Percentiles rank a stretch among this genome's conserved stretches.
phyloP scores from a whole-genome alignment of 1,140 invertebrate genomes.

The Phymastichus coffea region DNA sequence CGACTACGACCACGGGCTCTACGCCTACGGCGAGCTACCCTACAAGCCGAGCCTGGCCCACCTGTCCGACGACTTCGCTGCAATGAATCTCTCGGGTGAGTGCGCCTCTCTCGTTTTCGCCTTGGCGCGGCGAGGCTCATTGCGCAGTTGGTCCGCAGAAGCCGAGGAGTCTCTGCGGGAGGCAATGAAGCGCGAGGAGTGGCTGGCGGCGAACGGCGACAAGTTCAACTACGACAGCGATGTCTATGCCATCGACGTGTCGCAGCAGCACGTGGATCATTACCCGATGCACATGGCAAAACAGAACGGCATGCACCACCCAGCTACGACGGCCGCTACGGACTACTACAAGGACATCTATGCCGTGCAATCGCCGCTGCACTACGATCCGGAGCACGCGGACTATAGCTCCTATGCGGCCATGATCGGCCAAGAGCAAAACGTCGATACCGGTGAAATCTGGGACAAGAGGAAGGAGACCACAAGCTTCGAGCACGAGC shows the following conservation, averaged over 20 bases:
- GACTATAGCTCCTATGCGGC: constrained; percentile 48
- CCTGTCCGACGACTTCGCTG: constrained; percentile 46
- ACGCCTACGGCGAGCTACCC: constrained; percentile 47
- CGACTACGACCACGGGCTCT: constrained; percentile 48
- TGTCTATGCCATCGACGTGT: constrained; percentile 47
- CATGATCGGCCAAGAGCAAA: constrained; percentile 51
- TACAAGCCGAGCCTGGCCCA: constrained; percentile 50
- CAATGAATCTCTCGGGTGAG: constrained; percentile 34
- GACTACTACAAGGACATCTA: constrained; percentile 53
- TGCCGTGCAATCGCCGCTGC: constrained; percentile 37
- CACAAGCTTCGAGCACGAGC: constrained; percentile 69
- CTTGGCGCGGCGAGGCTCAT: not conserved
- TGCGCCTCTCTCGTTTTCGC: not conserved
- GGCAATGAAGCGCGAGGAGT: constrained; percentile 47
- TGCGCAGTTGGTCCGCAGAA: no score
- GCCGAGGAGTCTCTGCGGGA: constrained; percentile 44
- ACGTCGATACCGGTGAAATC: constrained; percentile 54
- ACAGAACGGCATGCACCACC: constrained; percentile 46
- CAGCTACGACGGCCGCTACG: not conserved
- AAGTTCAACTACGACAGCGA: constrained; percentile 49
- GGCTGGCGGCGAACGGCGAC: constrained; percentile 39
- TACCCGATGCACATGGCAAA: constrained; percentile 40
- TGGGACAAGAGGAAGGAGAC: constrained; percentile 64
- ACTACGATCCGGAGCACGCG: constrained; percentile 46
- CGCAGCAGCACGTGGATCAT: constrained; percentile 34